Evolutionary conservation across 1,140 invertebrate genomes (phyloP), one percentile per base, ranked within the genome.

Genomic region (Papilio machaon): DNA sequence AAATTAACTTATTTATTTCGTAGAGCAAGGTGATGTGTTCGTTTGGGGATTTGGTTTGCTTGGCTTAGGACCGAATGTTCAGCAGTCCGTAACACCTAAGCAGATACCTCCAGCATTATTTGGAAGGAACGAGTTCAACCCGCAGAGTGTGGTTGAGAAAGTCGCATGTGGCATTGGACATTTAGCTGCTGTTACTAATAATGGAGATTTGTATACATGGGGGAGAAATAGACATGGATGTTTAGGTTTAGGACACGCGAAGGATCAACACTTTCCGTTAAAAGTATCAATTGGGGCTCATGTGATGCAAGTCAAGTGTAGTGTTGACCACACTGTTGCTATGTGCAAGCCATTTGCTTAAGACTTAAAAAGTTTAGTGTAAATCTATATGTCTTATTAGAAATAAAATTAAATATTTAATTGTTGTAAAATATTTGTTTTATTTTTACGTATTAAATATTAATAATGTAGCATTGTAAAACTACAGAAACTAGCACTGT

Each of bases 41-140:
- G 96, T 97, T 1, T 99, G 99, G 99, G 99, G 99, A 11, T 99
- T 96, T 93, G 99, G 99, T 73, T 96, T 99, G 84, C 95, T 99
- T 64, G 99, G 99, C 0, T 95, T 97, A 67, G 99, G 99, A 0
- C 98, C 98, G 1, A 95, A 97, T 86, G 96, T 97, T 0, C 95
- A 96, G 80, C 95, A 96, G 81, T 93, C 96, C 8, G 84, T 89
- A 7, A 93, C 92, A 83, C 99, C 98, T 1, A 95, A 96, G 73
- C 89, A 96, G 82, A 96, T 99, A 70, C 97, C 98, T 10, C 88
- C 96, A 10, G 95, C 97, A 1, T 92, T 99, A 19, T 99, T 99
- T 95, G 98, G 98, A 0, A 90, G 95, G 35, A 99, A 98, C 93
- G 96, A 97, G 84, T 98, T 98, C 82, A 96, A 97, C 84, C 95